These are phyloP conservation scores for Belgica antarctica DNA, from an alignment of 2,888 invertebrate species.

Conservation along the genomic window DNA sequence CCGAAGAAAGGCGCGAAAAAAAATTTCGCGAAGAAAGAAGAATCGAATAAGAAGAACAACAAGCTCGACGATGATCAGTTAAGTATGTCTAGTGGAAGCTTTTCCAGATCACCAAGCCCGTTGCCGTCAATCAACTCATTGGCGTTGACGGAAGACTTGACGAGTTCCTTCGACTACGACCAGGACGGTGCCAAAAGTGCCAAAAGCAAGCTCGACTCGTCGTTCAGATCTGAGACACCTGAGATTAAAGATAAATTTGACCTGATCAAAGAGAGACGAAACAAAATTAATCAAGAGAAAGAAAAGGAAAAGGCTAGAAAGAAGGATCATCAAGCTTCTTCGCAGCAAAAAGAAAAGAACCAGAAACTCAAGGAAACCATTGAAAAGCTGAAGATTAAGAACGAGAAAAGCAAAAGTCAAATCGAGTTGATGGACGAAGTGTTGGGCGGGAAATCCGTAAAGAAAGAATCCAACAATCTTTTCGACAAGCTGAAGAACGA, in stretches of 20 bases:
- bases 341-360: slow-evolving; percentile 54
- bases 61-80: slow-evolving; percentile 49
- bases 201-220: slow-evolving; percentile 42
- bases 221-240: slow-evolving; percentile 10
- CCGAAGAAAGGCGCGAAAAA: slow-evolving; percentile 47
- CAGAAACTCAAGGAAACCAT: slow-evolving; percentile 60
- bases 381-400: slow-evolving; percentile 63
- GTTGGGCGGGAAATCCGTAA: slow-evolving; percentile 45
- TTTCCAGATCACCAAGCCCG: slow-evolving; percentile 47
- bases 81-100: slow-evolving; percentile 50
- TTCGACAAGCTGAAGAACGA: slow-evolving; percentile 3
- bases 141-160: slow-evolving; percentile 45
- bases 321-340: slow-evolving; percentile 16
- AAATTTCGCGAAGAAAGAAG: slow-evolving; percentile 45
- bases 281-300: slow-evolving; percentile 50
- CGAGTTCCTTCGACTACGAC: background rate
- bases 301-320: slow-evolving; percentile 3
- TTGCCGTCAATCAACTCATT: slow-evolving; percentile 45
- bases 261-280: slow-evolving; percentile 62
- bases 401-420: slow-evolving; percentile 46
- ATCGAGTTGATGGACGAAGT: slow-evolving; percentile 45
- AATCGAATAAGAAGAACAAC: slow-evolving; percentile 45
- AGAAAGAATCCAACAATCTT: slow-evolving; percentile 24
- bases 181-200: background rate
- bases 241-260: slow-evolving; percentile 61